Evolutionary conservation across 2,888 invertebrate genomes (phyloP).

Genomic region (Acrobasis consociella): DNA sequence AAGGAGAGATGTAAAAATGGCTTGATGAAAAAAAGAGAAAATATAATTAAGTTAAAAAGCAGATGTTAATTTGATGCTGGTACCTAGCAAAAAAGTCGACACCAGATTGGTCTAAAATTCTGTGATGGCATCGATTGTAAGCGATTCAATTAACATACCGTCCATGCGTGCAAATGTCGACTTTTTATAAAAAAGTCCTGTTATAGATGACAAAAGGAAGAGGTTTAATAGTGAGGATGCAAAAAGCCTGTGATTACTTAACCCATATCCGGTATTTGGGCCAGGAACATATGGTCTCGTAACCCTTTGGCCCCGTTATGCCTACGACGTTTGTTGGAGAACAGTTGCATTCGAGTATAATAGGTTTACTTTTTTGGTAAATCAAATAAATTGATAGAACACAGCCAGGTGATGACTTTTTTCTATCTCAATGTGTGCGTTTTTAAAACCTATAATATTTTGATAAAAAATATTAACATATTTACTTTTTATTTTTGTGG

Average conservation of each 20-base stretch:
- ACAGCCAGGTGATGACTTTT: slow-evolving; percentile 62
- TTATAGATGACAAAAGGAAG: slow-evolving; percentile 68
- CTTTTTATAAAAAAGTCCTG: slow-evolving; percentile 59
- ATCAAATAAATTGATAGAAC: slow-evolving; percentile 45
- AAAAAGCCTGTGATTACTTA: slow-evolving; percentile 77
- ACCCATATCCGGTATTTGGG: slow-evolving; percentile 76
- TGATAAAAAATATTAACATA: too few relatives aligned
- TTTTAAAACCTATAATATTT: background rate
- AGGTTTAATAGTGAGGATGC: slow-evolving; percentile 67
- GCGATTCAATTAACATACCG: slow-evolving; percentile 67
- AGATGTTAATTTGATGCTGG: slow-evolving; percentile 38
- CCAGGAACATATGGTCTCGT: slow-evolving; percentile 67
- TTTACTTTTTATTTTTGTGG: too few relatives aligned
- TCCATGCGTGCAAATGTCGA: slow-evolving; percentile 64
- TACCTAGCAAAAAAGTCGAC: slow-evolving; percentile 43
- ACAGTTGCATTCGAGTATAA: slow-evolving; percentile 75
- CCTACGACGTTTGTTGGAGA: slow-evolving; percentile 58
- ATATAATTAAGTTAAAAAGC: slow-evolving; percentile 32
- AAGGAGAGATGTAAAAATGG: slow-evolving; percentile 6
- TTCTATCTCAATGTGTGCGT: slow-evolving; percentile 28
- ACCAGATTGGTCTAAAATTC: slow-evolving; percentile 43
- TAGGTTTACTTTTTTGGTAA: slow-evolving; percentile 55
- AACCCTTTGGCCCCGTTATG: slow-evolving; percentile 83
- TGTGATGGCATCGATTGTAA: slow-evolving; percentile 52
- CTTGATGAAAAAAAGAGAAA: slow-evolving; percentile 19